These are phyloP conservation scores for Rachycentron canadum DNA, from an alignment of 2,797 vertebrate species.

Conservation along the genomic window DNA sequence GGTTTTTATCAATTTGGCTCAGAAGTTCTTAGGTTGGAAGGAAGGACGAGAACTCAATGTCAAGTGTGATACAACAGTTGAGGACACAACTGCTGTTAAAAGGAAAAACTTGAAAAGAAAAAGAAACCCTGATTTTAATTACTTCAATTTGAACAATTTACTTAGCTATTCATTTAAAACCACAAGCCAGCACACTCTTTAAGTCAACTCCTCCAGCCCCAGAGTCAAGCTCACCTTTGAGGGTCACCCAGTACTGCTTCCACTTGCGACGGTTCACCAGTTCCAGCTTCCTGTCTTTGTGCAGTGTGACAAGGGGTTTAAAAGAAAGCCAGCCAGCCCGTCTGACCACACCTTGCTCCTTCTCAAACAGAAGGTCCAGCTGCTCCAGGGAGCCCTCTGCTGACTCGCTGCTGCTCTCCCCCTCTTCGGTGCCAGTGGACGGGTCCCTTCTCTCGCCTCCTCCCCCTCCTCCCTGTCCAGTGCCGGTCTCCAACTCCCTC, in stretches of 20 bases:
- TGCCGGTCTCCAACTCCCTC: conserved; percentile 91
- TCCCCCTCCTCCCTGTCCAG: conserved; percentile 73
- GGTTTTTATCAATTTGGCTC: conserved; percentile 3
- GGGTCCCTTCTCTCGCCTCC: conserved; percentile 83
- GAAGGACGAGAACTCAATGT: conserved; percentile 27
- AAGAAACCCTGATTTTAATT: conserved; percentile 32
- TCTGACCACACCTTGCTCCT: conserved; percentile 95
- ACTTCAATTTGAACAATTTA: conserved; percentile 33
- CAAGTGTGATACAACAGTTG: conserved; percentile 15
- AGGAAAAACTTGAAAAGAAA: conserved; percentile 28
- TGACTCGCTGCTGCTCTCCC: conserved; percentile 90
- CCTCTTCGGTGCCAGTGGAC: conserved; percentile 89
- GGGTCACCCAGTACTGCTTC: conserved; percentile 96
- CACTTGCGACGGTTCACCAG: conserved; percentile 92
- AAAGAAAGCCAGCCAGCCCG: conserved; percentile 96
- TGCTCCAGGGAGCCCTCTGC: conserved; percentile 92
- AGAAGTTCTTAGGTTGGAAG: conserved; percentile 11
- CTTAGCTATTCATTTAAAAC: conserved; percentile 31
- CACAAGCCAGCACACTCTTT: conserved; percentile 32
- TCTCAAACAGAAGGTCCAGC: conserved; percentile 93
- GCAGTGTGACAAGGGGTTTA: conserved; percentile 92
- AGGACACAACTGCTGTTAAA: conserved; percentile 18
- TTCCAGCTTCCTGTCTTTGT: conserved; percentile 96
- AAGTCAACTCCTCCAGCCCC: background rate
- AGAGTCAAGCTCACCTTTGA: conserved; percentile 88